These are phyloP conservation scores for Aegithalos caudatus DNA, from an alignment of 2,113 vertebrate genomes.

Conservation along the genomic window DNA sequence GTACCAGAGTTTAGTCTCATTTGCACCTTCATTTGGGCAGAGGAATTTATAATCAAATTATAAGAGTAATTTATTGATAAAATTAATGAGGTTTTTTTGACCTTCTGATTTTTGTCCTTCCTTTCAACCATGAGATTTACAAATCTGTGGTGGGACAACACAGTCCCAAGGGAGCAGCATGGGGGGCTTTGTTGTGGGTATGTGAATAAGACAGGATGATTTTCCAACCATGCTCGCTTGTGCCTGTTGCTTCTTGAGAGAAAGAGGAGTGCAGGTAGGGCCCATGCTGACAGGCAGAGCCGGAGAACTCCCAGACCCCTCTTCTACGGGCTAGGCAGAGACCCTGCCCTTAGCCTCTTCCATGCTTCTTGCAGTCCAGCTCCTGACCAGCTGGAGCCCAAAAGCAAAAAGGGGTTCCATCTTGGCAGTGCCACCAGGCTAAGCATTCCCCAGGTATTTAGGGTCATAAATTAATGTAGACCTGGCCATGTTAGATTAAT, in stretches of 20 bases:
- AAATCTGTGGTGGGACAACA: neutral
- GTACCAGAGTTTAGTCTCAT: neutral
- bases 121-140: neutral
- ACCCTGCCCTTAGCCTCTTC: neutral
- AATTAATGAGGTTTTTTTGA: neutral
- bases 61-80: neutral
- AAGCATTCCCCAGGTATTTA: neutral
- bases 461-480: neutral
- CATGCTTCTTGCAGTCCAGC: neutral
- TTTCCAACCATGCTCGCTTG: neutral
- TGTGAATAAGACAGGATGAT: neutral
- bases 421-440: neutral
- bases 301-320: neutral
- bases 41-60: neutral
- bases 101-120: neutral
- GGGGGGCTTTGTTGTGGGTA: neutral
- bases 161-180: accelerated
- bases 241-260: neutral
- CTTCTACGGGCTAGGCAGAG: neutral
- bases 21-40: neutral
- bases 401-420: neutral
- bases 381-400: neutral
- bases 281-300: neutral
- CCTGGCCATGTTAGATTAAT: neutral
- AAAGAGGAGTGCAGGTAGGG: neutral